Evolutionary conservation across 92 coral and sea anemone species (phyloP), one percentile per base, ranked within the genome.

Genomic region (Parazoanthus atlanticus): DNA sequence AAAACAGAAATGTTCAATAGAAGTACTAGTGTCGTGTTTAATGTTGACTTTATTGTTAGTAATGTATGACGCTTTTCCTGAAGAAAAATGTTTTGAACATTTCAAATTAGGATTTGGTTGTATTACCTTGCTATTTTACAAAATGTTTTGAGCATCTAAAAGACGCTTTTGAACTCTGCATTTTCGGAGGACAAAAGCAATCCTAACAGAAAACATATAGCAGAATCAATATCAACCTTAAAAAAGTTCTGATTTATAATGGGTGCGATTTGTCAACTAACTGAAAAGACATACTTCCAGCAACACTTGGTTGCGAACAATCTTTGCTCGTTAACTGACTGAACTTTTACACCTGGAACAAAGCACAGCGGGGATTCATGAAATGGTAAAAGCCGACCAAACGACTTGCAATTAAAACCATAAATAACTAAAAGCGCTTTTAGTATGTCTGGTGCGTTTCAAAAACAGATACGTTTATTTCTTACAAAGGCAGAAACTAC

Each of bases 251-350:
- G 79, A 43, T 41, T 7, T 36, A 74, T 30, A 21, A 43, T 36
- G 36, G 40, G 79, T 7, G 46, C 31, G 40, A 75, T 36, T 41
- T 75, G 52, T 75, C 43, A n/a, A 43, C 13, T 23, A 75, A 75
- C 26, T 75, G 79, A 75, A 75, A 75, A 38, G 79, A 33, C 79
- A 75, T 33, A 75, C 79, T 75, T 75, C 36, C 36, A 49, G 46
- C 82, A 47, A 19, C 36, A 49, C 61, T 28, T 16, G 31, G 61
- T 78, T 78, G 82, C 33, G 76, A 26, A 72, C 82, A 78, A 47
- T 11, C 23, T 25, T 43, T 17, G 36, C 61, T 78, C 65, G 82
- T 78, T 78, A 52, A 25, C 43, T 11, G 49, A 47, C 82, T 78
- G 32, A 49, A 26, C 65, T 47, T 78, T 49, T 43, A 47, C 31